Percentiles rank a stretch among this genome's conserved stretches.
These are phyloP conservation scores for Phoxinus phoxinus DNA, from an alignment of 2,113 vertebrate species.

Conservation along the genomic window DNA sequence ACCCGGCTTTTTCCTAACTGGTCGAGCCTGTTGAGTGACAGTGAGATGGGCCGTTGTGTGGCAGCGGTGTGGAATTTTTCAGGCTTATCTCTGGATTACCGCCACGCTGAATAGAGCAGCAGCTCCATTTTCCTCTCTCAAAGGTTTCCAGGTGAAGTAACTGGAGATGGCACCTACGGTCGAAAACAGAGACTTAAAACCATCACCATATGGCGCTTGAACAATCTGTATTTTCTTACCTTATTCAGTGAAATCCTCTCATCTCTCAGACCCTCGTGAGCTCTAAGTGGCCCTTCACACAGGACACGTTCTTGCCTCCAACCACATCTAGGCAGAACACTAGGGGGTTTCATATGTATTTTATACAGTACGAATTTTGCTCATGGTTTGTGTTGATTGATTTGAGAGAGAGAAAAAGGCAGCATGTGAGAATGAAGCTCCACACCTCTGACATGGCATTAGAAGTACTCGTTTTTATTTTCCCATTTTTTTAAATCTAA, in stretches of 20 bases:
- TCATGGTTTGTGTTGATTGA: not conserved
- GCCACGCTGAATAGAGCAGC: not conserved
- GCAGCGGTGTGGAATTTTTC: slow-evolving; percentile 35
- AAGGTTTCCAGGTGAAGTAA: slow-evolving; percentile 29
- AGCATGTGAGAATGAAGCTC: not conserved
- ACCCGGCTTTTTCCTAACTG: slow-evolving; percentile 12
- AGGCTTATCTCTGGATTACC: slow-evolving; percentile 47
- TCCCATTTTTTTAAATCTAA: not conserved
- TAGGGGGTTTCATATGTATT: too few relatives aligned
- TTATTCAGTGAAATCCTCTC: not conserved
- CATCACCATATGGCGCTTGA: not conserved
- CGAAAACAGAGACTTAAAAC: slow-evolving; percentile 28
- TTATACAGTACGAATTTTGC: not conserved
- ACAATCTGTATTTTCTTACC: slow-evolving; percentile 14
- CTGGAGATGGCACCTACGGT: slow-evolving; percentile 3
- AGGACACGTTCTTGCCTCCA: not conserved
- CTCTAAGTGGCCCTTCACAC: not conserved
- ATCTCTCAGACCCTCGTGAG: not conserved
- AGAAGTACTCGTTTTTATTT: not conserved
- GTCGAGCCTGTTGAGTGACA: slow-evolving; percentile 29
- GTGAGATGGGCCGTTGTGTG: slow-evolving; percentile 29
- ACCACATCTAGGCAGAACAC: not conserved
- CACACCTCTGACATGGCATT: not conserved
- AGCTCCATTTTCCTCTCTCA: slow-evolving; percentile 32
- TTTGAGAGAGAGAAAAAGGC: not conserved